Conservation (phyloP, 2,797 vertebrate genomes). For the Syndactyla subalaris region DNA sequence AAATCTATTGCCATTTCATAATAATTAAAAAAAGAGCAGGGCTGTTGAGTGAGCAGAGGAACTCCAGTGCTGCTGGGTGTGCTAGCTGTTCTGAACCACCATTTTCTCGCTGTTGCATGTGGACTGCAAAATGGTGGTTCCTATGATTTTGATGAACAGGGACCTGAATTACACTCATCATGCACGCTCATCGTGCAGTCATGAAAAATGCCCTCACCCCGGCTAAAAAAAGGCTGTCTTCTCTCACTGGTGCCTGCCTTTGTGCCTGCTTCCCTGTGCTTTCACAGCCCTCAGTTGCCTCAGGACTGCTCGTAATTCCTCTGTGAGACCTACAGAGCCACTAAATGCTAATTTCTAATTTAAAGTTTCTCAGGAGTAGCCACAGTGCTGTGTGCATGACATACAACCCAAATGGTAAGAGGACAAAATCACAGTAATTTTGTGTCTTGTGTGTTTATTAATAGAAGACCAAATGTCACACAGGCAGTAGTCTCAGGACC, state of each 20-base stretch:
- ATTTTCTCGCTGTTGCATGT: conserved; percentile 65
- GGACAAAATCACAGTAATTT: conserved; percentile 32
- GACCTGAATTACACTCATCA: not conserved
- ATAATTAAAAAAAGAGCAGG: conserved; percentile 37
- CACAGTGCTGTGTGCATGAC: not conserved
- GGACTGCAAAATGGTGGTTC: conserved; percentile 75
- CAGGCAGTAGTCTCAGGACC: conserved; percentile 36
- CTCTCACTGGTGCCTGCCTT: not conserved
- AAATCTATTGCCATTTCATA: conserved; percentile 52
- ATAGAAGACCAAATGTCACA: conserved; percentile 12
- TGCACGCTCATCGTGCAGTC: accelerated
- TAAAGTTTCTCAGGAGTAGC: conserved; percentile 31
- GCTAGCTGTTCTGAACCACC: conserved; percentile 63
- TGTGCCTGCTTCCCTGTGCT: not conserved
- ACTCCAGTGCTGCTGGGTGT: not conserved
- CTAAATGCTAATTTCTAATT: conserved; percentile 11
- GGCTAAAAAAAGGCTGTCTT: not conserved
- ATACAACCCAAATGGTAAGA: not conserved
- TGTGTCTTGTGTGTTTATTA: conserved; percentile 21
- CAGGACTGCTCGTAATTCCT: conserved; percentile 32
- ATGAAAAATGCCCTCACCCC: not conserved
- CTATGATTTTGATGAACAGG: conserved; percentile 46
- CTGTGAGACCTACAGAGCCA: conserved; percentile 2
- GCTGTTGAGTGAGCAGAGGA: conserved; percentile 28
- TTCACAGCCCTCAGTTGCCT: not conserved